Conservation (phyloP, 2,888 invertebrate genomes). For the Hydrotaea cyrtoneurina region DNA sequence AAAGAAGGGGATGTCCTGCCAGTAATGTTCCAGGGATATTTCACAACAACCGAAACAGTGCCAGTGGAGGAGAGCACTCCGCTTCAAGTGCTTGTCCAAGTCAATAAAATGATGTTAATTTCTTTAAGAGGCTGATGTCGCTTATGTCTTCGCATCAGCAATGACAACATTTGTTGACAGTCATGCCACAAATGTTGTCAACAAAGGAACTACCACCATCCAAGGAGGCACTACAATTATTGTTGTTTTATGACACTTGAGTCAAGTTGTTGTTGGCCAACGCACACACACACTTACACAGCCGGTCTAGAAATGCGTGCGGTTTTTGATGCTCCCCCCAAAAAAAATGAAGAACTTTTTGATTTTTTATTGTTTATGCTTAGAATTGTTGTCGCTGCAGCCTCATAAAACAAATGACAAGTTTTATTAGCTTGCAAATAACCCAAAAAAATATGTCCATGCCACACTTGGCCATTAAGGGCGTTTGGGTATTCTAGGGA, state of each 20-base stretch:
- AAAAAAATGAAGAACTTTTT: not conserved
- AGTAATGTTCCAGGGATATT: not conserved
- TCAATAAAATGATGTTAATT: conserved; percentile 61
- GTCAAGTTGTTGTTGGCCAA: not conserved
- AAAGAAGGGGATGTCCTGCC: not conserved
- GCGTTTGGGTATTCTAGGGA: conserved; percentile 3
- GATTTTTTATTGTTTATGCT: conserved; percentile 15
- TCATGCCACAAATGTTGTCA: not conserved
- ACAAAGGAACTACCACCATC: not conserved
- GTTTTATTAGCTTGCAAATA: conserved; percentile 34
- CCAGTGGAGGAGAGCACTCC: not conserved
- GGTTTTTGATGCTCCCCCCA: not conserved
- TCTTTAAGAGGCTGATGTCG: conserved; percentile 11
- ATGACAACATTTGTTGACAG: not conserved
- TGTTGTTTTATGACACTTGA: conserved; percentile 27
- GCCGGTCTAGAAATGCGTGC: not conserved
- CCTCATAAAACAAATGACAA: conserved; percentile 29
- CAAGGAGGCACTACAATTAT: not conserved
- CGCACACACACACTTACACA: not conserved
- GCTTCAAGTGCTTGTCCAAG: conserved; percentile 49
- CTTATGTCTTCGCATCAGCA: not conserved
- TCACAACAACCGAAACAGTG: not conserved
- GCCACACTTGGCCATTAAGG: conserved; percentile 11
- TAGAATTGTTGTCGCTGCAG: not conserved
- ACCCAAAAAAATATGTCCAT: not conserved